A percentile compares a stretch with the other conserved stretches of the same genome.
phyloP scores from a whole-genome alignment of 2,888 invertebrate genomes.

The Tipula vernalis region DNA sequence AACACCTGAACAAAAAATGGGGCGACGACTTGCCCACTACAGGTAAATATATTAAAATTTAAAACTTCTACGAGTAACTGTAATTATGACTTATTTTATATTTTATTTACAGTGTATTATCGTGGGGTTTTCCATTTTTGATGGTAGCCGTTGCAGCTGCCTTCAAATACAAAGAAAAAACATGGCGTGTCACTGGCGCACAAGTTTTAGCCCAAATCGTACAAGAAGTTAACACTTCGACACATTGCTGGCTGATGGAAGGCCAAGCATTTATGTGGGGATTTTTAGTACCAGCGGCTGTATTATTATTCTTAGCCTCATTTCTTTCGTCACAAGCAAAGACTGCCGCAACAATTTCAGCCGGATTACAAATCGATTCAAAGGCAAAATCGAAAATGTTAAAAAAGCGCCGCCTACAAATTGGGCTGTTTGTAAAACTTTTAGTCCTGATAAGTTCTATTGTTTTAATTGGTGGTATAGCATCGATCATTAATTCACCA shows the following conservation, averaged over 20 bases:
- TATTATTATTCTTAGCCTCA: slow-evolving; percentile 36
- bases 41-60: slow-evolving; percentile 24
- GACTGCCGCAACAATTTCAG: slow-evolving; percentile 43
- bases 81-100: background rate
- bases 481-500: slow-evolving; percentile 31
- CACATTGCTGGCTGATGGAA: slow-evolving; percentile 24
- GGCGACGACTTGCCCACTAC: slow-evolving; percentile 28
- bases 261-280: slow-evolving; percentile 23
- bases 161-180: slow-evolving; percentile 38
- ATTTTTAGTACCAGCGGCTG: slow-evolving; percentile 34
- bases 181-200: slow-evolving; percentile 17
- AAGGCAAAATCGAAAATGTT: slow-evolving; percentile 47
- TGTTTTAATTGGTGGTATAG: slow-evolving; percentile 30
- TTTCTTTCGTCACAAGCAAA: slow-evolving; percentile 39
- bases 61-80: background rate
- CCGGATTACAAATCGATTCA: slow-evolving; percentile 45
- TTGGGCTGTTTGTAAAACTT: slow-evolving; percentile 44
- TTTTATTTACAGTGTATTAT: slow-evolving; percentile 40
- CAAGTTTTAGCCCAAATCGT: slow-evolving; percentile 17
- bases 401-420: slow-evolving; percentile 42
- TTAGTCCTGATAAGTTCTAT: slow-evolving; percentile 31
- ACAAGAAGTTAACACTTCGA: slow-evolving; percentile 19
- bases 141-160: slow-evolving; percentile 40
- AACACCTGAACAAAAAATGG: slow-evolving; percentile 35
- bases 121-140: slow-evolving; percentile 49